A percentile compares a stretch with the other conserved stretches of the same genome.
These are phyloP conservation scores for Gymnodraco acuticeps DNA, from an alignment of 2,797 vertebrate genomes.

Conservation along the genomic window DNA sequence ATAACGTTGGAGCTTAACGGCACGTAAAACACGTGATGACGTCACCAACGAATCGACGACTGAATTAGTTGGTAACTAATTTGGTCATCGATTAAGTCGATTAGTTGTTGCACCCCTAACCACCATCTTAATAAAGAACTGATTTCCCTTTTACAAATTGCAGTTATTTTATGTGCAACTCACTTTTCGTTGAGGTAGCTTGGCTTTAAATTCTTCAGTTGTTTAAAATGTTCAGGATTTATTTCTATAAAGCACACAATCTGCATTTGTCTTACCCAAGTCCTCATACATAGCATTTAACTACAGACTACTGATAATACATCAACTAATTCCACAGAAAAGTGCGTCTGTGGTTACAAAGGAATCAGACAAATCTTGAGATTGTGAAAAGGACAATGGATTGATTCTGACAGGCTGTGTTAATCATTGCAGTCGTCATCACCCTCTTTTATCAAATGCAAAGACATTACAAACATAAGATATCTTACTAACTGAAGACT, in stretches of 20 bases:
- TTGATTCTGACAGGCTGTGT: not conserved
- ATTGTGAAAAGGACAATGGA: not conserved
- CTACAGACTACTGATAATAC: too few relatives aligned
- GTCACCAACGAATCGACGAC: too few relatives aligned
- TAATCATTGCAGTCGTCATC: not conserved
- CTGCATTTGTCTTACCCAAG: too few relatives aligned
- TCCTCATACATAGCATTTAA: too few relatives aligned
- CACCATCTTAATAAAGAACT: not conserved
- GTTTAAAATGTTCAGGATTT: not conserved
- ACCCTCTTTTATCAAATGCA: conserved; percentile 4
- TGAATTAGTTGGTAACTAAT: too few relatives aligned
- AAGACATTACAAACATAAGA: conserved; percentile 17
- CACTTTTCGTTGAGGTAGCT: not conserved
- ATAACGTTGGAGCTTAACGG: too few relatives aligned
- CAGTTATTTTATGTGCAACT: not conserved
- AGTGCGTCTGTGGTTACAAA: not conserved
- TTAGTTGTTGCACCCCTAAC: too few relatives aligned
- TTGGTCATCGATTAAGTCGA: too few relatives aligned
- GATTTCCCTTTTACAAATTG: not conserved
- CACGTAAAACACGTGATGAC: too few relatives aligned
- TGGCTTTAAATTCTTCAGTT: not conserved
- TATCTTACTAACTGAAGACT: conserved; percentile 7
- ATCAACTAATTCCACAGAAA: not conserved
- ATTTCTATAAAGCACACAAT: not conserved
- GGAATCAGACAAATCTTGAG: not conserved